Conservation (phyloP, 2,797 vertebrate genomes). For the Anas georgica region DNA sequence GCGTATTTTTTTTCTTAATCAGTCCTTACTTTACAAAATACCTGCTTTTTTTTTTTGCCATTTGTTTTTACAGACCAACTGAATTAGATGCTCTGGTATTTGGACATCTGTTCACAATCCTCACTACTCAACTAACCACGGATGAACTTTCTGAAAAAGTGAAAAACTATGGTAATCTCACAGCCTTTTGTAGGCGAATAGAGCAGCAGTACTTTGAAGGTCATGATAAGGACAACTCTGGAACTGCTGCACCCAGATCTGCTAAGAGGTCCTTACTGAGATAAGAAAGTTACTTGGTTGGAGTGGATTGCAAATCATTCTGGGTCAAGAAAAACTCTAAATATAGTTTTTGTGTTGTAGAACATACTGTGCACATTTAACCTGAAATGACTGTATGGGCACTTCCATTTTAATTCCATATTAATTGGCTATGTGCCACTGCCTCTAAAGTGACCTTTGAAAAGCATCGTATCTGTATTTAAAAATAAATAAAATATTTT, state of each 20-base stretch:
- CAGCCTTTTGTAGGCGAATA: conserved; percentile 92
- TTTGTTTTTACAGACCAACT: conserved; percentile 80
- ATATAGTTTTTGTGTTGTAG: conserved; percentile 27
- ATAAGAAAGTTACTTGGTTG: neutral
- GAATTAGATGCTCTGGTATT: conserved; percentile 94
- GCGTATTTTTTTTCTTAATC: neutral
- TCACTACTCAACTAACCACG: conserved; percentile 92
- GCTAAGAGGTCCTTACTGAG: conserved; percentile 66
- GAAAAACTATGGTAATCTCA: conserved; percentile 92
- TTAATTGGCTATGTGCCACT: conserved; percentile 63
- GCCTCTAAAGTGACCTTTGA: conserved; percentile 81
- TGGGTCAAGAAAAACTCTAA: neutral
- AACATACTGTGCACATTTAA: conserved; percentile 40
- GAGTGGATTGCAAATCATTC: conserved; percentile 16
- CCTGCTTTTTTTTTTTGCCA: conserved; percentile 2
- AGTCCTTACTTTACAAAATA: neutral
- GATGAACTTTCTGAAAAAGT: conserved; percentile 91
- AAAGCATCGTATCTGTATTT: conserved; percentile 54
- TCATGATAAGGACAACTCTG: conserved; percentile 76
- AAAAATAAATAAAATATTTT: conserved; percentile 62
- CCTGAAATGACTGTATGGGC: neutral
- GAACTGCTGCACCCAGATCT: conserved; percentile 32
- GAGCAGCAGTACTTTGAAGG: conserved; percentile 94
- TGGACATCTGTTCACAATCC: conserved; percentile 96
- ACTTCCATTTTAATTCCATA: conserved; percentile 52